Evolutionary conservation across 2,113 vertebrate species (phyloP), one percentile per base, ranked within the genome.

Genomic region (Enhydra lutris): DNA sequence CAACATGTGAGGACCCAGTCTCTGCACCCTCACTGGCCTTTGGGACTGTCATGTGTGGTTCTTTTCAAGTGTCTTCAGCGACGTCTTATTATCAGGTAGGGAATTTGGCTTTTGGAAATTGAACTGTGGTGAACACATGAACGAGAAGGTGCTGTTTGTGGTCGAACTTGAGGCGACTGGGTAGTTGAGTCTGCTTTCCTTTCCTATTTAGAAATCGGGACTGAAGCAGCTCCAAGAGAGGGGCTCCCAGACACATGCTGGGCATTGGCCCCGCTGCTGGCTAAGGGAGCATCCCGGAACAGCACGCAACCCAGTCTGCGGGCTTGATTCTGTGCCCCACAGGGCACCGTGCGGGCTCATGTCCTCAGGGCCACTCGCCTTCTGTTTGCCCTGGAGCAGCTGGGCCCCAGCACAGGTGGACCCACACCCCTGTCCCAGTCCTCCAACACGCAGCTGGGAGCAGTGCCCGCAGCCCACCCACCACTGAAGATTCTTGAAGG

Each of bases 241-340:
- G 7, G 31, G 47, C 24, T 36, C 36, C 55, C 20, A 10, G 31
- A 8, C 0, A 0, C 29, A 3, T 76, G 6, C 61, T 26, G 17
- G 31, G 3, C 3, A 5, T 6, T 4, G 9, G 26, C 57, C 42
- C 39, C 0, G 2, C 20, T 29, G 31, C 42, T 21, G 36, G 31
- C n/a, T 1, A 1, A 4, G 15, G n/a, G 10, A 6, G 34, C 0
- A 0, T 23, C 34, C 5, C 0, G 21, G 73, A 31, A 7, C 0
- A 20, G 52, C 1, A 2, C 10, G 2, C 1, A 2, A 3, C 34
- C 20, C 31, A 0, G 13, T 5, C 31, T 36, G 11, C 13, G 0
- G 11, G 23, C 6, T 14, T 11, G 2, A 4, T 10, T 5, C 50
- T 14, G 10, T 0, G 4, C 9, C 29, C 23, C 42, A 3, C 4